Evolutionary conservation across 2,888 invertebrate species (phyloP), one percentile per base, ranked within the genome.

Genomic region (Mythimna albipuncta): DNA sequence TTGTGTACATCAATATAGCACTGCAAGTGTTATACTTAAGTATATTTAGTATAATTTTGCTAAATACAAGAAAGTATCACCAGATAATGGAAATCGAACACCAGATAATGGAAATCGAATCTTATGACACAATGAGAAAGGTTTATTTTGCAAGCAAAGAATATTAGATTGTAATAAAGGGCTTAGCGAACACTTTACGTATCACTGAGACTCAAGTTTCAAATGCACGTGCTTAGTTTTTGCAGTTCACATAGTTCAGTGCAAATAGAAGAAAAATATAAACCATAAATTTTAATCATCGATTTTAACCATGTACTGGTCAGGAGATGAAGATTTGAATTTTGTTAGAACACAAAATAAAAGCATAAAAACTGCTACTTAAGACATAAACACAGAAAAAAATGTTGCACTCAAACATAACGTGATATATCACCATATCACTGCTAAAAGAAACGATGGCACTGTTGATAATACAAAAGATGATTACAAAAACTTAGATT

Each of bases 121-220:
- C 1, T 6, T 47, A 47, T 0, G 47, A 47, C 5, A 47, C 1
- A 19, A 5, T 7, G 3, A 32, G 0, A 32, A 35, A 32, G 35
- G 10, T 35, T 38, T 35, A 58, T 61, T 65, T 76, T 57, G 69
- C 55, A 69, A 79, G 16, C 0, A 21, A 41, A 58, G 54, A 65
- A 6, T n/a, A 52, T n/a, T 59, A 38, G 10, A 61, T 61, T 72
- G 26, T 54, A 26, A 13, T 52, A 63, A 55, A 73, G 10, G 54
- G 44, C 54, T 50, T 50, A 54, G 44, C 59, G 47, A 52, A 47
- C 55, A 21, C 6, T 66, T 64, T 50, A 50, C 32, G 54, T 64
- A 77, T 62, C 38, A 64, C 44, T 61, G 7, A 72, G 57, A 54
- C 71, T 84, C 86, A 73, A 44, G 52, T 84, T 84, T 54, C 86